Percentiles rank a stretch among this genome's conserved stretches.
These are phyloP conservation scores for Mallotus villosus DNA, from an alignment of 2,797 vertebrate genomes.

Conservation along the genomic window DNA sequence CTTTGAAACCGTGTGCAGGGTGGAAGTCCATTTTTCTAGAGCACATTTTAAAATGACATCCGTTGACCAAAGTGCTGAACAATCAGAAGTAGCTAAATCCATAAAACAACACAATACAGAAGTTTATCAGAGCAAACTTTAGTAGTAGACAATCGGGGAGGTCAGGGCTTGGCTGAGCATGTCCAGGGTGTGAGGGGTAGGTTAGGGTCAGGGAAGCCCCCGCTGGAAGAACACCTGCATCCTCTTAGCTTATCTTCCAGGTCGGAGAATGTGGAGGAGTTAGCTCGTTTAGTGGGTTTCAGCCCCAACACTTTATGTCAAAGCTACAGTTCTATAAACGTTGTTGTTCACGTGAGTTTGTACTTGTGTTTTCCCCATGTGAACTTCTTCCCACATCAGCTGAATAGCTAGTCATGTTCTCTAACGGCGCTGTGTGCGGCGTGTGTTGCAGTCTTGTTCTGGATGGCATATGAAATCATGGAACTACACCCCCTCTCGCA, in stretches of 20 bases:
- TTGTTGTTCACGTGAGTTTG: background rate
- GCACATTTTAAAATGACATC: no score
- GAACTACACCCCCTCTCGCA: conserved; percentile 52
- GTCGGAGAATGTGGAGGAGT: conserved; percentile 41
- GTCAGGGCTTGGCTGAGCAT: conserved; percentile 29
- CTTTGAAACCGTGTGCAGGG: no score
- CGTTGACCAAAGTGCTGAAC: no score
- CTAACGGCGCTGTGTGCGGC: conserved; percentile 16
- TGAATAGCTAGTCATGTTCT: conserved; percentile 49
- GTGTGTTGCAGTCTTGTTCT: conserved; percentile 55
- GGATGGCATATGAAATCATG: conserved; percentile 64
- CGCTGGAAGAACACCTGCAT: conserved; percentile 54
- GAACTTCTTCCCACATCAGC: conserved; percentile 22
- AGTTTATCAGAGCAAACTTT: no score
- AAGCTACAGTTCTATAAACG: background rate
- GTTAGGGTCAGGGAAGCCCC: conserved; percentile 43
- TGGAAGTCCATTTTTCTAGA: no score
- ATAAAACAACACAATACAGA: no score
- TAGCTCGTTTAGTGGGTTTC: conserved; percentile 11
- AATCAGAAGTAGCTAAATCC: no score
- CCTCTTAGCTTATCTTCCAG: conserved; percentile 30
- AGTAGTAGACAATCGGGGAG: background rate
- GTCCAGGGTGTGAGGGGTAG: conserved; percentile 3
- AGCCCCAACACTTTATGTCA: background rate
- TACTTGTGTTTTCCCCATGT: conserved; percentile 44